phyloP scores from a whole-genome alignment of 2,888 invertebrate species.

The Argyresthia albistria region DNA sequence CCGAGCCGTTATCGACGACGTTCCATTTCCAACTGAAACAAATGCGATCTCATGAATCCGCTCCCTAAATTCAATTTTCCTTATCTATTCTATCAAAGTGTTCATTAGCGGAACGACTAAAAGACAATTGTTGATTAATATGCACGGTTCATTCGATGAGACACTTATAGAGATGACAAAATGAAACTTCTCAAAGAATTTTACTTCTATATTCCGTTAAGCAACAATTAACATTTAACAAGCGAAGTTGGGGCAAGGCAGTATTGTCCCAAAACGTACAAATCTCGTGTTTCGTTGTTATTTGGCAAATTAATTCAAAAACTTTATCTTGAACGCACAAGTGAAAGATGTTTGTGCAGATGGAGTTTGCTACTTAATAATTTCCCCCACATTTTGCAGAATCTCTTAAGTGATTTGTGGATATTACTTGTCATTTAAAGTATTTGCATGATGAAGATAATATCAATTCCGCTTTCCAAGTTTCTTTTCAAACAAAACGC shows the following conservation, averaged over 20 bases:
- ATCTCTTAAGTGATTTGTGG: too few relatives aligned
- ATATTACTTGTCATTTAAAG: too few relatives aligned
- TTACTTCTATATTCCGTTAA: conserved; percentile 33
- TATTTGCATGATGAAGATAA: too few relatives aligned
- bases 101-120: conserved; percentile 13
- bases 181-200: conserved; percentile 7
- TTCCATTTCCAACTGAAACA: conserved; percentile 57
- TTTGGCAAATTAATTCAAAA: conserved; percentile 64
- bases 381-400: neutral
- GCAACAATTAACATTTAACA: conserved; percentile 63
- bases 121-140: conserved; percentile 7
- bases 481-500: too few relatives aligned
- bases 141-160: conserved; percentile 8
- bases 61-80: conserved; percentile 40
- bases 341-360: conserved; percentile 52
- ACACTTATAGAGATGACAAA: neutral
- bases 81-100: conserved; percentile 25
- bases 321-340: conserved; percentile 56
- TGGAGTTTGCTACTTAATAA: conserved; percentile 38
- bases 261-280: conserved; percentile 36
- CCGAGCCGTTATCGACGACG: conserved; percentile 57
- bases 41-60: conserved; percentile 45
- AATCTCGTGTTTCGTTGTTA: conserved; percentile 62
- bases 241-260: conserved; percentile 36
- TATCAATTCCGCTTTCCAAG: too few relatives aligned